Evolutionary conservation across 2,113 vertebrate species (phyloP), one percentile per base, ranked within the genome.

Genomic region (Cavia porcellus): DNA sequence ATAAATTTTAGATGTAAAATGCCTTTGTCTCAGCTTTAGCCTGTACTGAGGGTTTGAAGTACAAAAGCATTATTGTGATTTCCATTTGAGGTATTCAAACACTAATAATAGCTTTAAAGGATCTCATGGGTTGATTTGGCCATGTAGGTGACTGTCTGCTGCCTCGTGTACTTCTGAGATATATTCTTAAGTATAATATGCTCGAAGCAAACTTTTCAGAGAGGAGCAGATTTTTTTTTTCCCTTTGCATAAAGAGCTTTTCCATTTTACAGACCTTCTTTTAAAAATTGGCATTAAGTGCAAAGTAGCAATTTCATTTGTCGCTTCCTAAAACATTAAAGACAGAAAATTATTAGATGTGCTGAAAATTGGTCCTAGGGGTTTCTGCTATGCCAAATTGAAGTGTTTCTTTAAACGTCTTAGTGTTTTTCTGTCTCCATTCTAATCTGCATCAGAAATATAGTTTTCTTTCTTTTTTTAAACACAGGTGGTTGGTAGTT

Each of bases 261-360:
- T 92, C 42, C 20, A 20, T 92, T 91, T 88, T 86, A 89, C 45
- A 92, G 77, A 89, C 42, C 42, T 77, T 22, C n/a, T 91, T 59
- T 92, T 57, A 38, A 75, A 42, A 24, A 38, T 88, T 15, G 80
- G 19, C 42, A 74, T 82, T 79, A n/a, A 25, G 62, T 90, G 45
- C 47, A 92, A 15, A 79, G 61, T 77, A 94, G 22, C 62, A 89
- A 0, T 68, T 38, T 89, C 42, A 86, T 45, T 87, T 92, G 32
- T 55, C 82, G 50, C 68, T 91, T 93, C 32, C 42, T 84, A 55
- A 85, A 88, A 50, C 42, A 68, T 42, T 86, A 62, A 85, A 92
- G 50, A 64, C 57, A 89, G 38, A 81, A 80, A 64, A 22, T 74
- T 50, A 24, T 83, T 28, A 47, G 3, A 10, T 86, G 24, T 89